phyloP scores from a whole-genome alignment of 2,888 invertebrate species.

The Athrips mouffetella region DNA sequence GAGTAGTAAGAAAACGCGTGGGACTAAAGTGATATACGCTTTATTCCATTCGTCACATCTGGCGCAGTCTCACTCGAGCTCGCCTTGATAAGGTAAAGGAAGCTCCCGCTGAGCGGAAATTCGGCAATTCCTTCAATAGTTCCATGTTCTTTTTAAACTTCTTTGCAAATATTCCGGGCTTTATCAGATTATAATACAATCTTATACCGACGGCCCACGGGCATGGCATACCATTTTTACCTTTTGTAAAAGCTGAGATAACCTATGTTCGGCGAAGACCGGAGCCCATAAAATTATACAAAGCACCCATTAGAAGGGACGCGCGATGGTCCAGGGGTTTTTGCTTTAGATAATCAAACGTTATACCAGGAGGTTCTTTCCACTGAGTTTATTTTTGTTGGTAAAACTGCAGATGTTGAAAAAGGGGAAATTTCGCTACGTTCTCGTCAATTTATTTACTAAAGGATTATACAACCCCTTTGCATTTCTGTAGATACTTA shows the following conservation, averaged over 20 bases:
- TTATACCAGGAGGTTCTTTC: slow-evolving; percentile 15
- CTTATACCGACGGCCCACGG: slow-evolving; percentile 2
- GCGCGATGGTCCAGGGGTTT: slow-evolving; percentile 20
- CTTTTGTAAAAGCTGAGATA: slow-evolving; percentile 18
- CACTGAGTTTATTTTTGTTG: slow-evolving; percentile 12
- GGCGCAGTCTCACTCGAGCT: slow-evolving; percentile 2
- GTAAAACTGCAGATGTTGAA: not conserved
- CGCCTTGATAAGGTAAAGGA: slow-evolving; percentile 10
- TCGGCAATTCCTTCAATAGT: not conserved
- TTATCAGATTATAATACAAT: not conserved
- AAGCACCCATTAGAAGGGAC: slow-evolving; percentile 26
- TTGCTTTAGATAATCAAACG: slow-evolving; percentile 24
- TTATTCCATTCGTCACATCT: slow-evolving; percentile 10
- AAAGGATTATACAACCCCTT: too few relatives aligned
- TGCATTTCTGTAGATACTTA: too few relatives aligned
- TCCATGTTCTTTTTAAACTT: not conserved
- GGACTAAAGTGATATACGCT: slow-evolving; percentile 8
- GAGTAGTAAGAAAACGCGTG: slow-evolving; percentile 6
- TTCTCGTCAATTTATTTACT: too few relatives aligned
- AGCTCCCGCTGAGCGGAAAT: slow-evolving; percentile 5
- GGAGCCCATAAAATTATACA: slow-evolving; percentile 29
- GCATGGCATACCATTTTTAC: slow-evolving; percentile 12
- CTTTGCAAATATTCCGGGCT: not conserved
- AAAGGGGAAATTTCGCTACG: too few relatives aligned
- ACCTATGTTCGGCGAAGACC: slow-evolving; percentile 13